Conservation (phyloP, 1,140 invertebrate species). For the Drosophila orena region DNA sequence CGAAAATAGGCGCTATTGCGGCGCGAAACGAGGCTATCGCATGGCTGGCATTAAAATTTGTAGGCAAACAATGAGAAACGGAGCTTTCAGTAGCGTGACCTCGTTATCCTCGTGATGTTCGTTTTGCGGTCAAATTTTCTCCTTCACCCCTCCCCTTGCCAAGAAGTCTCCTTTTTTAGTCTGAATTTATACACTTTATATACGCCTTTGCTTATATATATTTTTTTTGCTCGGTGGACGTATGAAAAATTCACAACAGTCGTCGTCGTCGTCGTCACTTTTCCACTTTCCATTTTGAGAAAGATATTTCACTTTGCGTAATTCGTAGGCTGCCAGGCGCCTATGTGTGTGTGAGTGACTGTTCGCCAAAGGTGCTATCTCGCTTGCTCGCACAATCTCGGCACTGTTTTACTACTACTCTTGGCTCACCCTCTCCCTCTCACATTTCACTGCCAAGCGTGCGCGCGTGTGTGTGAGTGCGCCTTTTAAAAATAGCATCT, state of each 20-base stretch:
- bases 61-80: background rate
- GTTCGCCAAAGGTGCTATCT: conserved; percentile 72
- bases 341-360: conserved; percentile 49
- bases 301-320: conserved; percentile 84
- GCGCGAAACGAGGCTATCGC: background rate
- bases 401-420: conserved; percentile 61
- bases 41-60: conserved; percentile 1
- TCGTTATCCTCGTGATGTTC: conserved; percentile 27
- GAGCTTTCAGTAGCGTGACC: conserved; percentile 30
- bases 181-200: conserved; percentile 6
- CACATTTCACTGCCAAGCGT: conserved; percentile 53
- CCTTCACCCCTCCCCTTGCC: conserved; percentile 1
- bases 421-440: conserved; percentile 13
- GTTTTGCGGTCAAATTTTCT: conserved; percentile 37
- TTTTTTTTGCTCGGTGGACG: background rate
- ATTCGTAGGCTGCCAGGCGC: conserved; percentile 71
- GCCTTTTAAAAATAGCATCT: conserved; percentile 79
- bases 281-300: conserved; percentile 84
- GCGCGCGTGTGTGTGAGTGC: conserved; percentile 54
- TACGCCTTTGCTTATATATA: too few relatives aligned
- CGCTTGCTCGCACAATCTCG: conserved; percentile 46
- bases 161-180: conserved; percentile 8
- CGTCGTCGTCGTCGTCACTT: conserved; percentile 63
- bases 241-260: conserved; percentile 38
- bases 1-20: conserved; percentile 1